Conservation (phyloP, 2,113 vertebrate genomes). For the Albula glossodonta region DNA sequence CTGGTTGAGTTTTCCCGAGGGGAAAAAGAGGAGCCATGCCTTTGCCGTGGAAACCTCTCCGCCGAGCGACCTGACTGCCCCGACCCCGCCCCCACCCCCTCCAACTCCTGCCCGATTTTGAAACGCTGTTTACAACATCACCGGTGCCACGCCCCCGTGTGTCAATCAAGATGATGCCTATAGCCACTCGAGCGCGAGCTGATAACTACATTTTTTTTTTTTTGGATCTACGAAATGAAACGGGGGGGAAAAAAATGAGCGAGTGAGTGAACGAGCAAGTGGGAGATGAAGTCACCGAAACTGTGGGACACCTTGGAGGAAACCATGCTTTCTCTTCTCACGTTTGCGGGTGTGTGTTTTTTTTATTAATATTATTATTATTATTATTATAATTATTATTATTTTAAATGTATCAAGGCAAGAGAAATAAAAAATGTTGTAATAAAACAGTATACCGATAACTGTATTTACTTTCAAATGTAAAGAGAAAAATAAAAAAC, state of each 20-base stretch:
- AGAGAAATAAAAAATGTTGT: slow-evolving; percentile 86
- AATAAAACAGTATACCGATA: slow-evolving; percentile 98
- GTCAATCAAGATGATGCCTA: slow-evolving; percentile 83
- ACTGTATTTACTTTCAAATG: slow-evolving; percentile 98
- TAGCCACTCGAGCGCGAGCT: slow-evolving; percentile 75
- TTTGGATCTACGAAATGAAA: no score
- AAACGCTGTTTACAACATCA: slow-evolving; percentile 98
- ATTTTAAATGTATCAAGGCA: slow-evolving; percentile 84
- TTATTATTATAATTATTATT: no score
- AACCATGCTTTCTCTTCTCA: slow-evolving; percentile 90
- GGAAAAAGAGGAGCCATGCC: slow-evolving; percentile 82
- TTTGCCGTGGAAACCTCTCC: slow-evolving; percentile 68
- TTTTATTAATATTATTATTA: slow-evolving; percentile 58
- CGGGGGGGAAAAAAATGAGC: no score
- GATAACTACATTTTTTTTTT: slow-evolving; percentile 77
- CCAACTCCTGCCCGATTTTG: slow-evolving; percentile 66
- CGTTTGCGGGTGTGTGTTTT: slow-evolving; percentile 93
- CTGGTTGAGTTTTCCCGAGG: slow-evolving; percentile 57
- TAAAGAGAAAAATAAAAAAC: slow-evolving; percentile 67
- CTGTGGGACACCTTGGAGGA: slow-evolving; percentile 80
- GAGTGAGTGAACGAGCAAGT: no score
- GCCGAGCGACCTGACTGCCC: slow-evolving; percentile 78
- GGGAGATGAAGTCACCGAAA: slow-evolving; percentile 60
- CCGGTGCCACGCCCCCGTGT: slow-evolving; percentile 96
- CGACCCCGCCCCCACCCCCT: slow-evolving; percentile 41